Base-by-base conservation (phyloP, 2,113 vertebrate species). In the Sander vitreus region DNA sequence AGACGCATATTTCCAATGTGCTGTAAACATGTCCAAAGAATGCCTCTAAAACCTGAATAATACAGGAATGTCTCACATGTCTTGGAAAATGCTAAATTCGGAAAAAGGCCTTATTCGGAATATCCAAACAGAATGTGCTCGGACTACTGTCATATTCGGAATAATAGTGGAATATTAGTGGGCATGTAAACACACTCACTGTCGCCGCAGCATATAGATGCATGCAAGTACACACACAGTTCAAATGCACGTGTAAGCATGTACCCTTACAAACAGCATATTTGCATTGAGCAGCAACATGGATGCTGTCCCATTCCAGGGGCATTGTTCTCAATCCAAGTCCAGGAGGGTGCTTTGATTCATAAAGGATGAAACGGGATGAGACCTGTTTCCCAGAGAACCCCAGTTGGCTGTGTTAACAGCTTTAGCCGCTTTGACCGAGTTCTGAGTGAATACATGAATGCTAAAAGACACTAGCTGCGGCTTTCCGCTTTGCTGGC, bases 391-490 rank as follows among this genome's bases (percentile, higher is more conserved):
- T 89, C 86, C 89, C 84, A 70, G 76, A 87, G 85, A 88, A 80
- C 85, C 89, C 81, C 86, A 62, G 85, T 85, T 89, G 91, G 81
- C 84, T 51, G 84, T 67, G 81, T 81, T 89, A 87, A 69, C 66
- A 79, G 88, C 69, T 69, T 85, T 82, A 68, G 63, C 91, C 5
- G 80, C 87, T 92, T 92, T 85, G 85, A 89, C 76, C 18, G 80
- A 86, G 85, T 90, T 92, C 89, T 92, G 78, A 93, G 83, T 84
- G 91, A 93, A 93, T 93, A 88, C 85, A 94, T 93, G 91, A 93
- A 93, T 93, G 76, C 60, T 82, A 84, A 93, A 86, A 85, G 74
- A 84, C 45, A 18, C 68, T 73, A 21, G 19, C 79, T 63, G 73
- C 23, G 59, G 68, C 63, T 83, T 47, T 39, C 27, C 1, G 18